Conservation (phyloP, 2,113 vertebrate species). For the Phalacrocorax pelagicus region DNA sequence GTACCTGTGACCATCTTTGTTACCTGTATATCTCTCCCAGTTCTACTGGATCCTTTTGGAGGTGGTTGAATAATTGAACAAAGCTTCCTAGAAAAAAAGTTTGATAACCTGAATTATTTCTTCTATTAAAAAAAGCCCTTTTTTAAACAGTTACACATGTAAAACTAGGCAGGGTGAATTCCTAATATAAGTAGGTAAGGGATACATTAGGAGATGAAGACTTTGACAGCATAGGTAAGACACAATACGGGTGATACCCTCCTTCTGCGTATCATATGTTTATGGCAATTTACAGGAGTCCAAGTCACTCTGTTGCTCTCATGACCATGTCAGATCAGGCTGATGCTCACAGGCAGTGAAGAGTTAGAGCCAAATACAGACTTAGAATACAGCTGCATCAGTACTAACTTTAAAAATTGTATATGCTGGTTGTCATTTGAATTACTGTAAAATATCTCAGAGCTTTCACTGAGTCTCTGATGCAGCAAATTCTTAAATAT, state of each 20-base stretch:
- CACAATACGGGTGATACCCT: not conserved
- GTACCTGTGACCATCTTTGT: not conserved
- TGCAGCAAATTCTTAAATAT: not conserved
- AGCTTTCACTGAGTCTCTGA: not conserved
- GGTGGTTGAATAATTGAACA: not conserved
- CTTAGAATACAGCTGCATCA: not conserved
- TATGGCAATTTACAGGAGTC: not conserved
- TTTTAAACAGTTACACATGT: not conserved
- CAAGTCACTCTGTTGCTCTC: not conserved
- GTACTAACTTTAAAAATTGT: not conserved
- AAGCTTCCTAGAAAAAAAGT: not conserved
- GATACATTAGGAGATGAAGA: not conserved
- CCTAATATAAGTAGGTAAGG: not conserved
- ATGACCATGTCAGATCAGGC: rapidly evolving
- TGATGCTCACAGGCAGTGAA: not conserved
- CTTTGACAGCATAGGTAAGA: not conserved
- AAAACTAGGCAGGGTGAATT: not conserved
- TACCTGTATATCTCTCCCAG: not conserved
- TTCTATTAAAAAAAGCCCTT: not conserved
- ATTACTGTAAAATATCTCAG: not conserved
- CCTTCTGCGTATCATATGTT: not conserved
- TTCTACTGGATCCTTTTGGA: not conserved
- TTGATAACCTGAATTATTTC: not conserved
- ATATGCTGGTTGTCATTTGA: not conserved
- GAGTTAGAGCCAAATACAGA: not conserved